These are phyloP conservation scores for Cassiopea andromeda DNA, from an alignment of 30 jellyfish, hydroid and myxozoan genomes.

Conservation along the genomic window DNA sequence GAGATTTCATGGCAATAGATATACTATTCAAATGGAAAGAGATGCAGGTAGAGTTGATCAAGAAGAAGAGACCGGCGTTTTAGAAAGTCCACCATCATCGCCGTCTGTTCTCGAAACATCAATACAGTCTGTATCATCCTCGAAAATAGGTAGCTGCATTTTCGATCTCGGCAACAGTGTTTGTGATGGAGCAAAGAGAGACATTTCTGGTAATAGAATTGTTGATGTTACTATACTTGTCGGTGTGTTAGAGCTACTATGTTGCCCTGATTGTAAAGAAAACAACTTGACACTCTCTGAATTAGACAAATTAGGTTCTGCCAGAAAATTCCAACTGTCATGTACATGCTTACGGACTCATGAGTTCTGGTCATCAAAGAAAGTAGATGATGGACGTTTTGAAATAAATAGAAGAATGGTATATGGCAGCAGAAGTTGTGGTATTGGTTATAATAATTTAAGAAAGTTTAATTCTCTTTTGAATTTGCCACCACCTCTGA, in stretches of 20 bases:
- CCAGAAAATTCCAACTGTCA: background rate
- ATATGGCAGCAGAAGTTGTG: conserved; percentile 12
- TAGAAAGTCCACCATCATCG: background rate
- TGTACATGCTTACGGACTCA: conserved; percentile 1
- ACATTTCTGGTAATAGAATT: background rate
- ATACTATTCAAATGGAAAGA: background rate
- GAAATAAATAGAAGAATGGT: conserved; percentile 4
- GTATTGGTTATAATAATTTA: background rate
- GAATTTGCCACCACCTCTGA: conserved; percentile 27
- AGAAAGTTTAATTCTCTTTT: conserved; percentile 1
- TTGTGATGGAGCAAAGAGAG: background rate
- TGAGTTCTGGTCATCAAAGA: conserved; percentile 4
- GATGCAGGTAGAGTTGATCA: background rate
- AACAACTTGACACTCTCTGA: background rate
- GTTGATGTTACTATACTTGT: background rate
- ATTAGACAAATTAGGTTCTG: background rate
- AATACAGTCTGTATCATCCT: background rate
- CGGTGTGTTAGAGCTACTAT: conserved; percentile 1
- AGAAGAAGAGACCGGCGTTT: background rate
- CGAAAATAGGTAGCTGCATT: background rate
- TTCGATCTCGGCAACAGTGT: background rate
- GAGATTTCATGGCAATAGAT: conserved; percentile 1
- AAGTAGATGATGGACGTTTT: conserved; percentile 1
- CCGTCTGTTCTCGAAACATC: background rate
- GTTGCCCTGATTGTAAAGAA: conserved; percentile 10